Evolutionary conservation across 2,888 invertebrate genomes (phyloP).

Genomic region (Ophioninae sp.): DNA sequence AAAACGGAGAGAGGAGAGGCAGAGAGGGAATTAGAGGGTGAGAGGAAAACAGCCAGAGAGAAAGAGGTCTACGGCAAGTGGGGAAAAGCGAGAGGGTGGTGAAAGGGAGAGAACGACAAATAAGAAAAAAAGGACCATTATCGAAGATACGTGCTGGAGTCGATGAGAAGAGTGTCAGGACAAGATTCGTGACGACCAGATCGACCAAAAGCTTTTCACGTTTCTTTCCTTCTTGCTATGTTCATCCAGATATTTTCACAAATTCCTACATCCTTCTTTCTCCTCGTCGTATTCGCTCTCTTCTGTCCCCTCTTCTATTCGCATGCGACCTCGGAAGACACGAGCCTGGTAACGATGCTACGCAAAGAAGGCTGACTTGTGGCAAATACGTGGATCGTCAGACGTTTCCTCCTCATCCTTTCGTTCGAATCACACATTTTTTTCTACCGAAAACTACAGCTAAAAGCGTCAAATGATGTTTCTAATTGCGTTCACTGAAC

Average conservation of each 20-base stretch:
- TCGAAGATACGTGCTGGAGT: constrained; percentile 70
- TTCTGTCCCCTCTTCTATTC: not conserved
- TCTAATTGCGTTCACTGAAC: no score
- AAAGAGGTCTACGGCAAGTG: not conserved
- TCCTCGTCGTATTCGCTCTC: not conserved
- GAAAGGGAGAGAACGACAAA: not conserved
- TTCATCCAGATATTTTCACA: constrained; percentile 58
- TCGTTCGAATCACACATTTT: no score
- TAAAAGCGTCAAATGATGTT: no score
- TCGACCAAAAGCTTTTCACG: constrained; percentile 50
- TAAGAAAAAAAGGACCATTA: constrained; percentile 62
- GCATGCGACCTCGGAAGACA: no score
- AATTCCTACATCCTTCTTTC: not conserved
- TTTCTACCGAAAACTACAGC: no score
- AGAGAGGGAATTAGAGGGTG: constrained; percentile 7
- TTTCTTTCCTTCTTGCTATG: constrained; percentile 44
- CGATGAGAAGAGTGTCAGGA: constrained; percentile 59
- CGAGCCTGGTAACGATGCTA: no score
- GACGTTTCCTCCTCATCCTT: no score
- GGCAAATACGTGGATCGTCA: no score
- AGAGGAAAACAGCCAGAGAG: constrained; percentile 5
- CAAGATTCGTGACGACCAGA: constrained; percentile 54
- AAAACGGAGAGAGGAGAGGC: constrained; percentile 5
- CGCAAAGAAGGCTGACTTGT: no score
- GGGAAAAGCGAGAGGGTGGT: constrained; percentile 8